phyloP scores from a whole-genome alignment of 2,113 vertebrate genomes.

The Xenopus laevis region DNA sequence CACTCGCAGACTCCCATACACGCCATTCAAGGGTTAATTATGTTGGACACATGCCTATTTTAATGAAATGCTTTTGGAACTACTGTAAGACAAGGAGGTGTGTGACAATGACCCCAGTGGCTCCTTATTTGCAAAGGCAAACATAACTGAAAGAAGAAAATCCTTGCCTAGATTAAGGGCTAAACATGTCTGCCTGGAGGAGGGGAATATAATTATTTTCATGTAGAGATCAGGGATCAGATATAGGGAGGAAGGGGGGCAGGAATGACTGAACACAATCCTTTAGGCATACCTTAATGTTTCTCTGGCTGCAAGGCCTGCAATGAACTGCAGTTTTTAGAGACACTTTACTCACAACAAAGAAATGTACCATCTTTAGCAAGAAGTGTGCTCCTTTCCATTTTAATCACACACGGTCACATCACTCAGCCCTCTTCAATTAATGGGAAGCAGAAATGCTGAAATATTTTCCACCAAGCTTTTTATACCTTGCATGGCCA shows the following conservation, averaged over 20 bases:
- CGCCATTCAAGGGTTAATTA: slow-evolving; percentile 9
- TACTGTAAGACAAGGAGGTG: background rate
- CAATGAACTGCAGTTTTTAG: too few species aligned
- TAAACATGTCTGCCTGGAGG: slow-evolving; percentile 14
- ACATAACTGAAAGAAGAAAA: background rate
- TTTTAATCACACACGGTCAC: slow-evolving; percentile 26
- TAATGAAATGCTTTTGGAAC: slow-evolving; percentile 20
- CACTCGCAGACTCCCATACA: too few species aligned
- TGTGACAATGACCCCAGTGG: slow-evolving; percentile 2
- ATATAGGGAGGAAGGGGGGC: background rate
- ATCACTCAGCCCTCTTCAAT: slow-evolving; percentile 31
- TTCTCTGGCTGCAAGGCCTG: background rate
- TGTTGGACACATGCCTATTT: slow-evolving; percentile 11
- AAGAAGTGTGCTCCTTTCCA: slow-evolving; percentile 13
- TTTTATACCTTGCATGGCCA: background rate
- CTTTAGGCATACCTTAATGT: background rate
- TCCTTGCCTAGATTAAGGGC: slow-evolving; percentile 21
- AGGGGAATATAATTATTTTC: slow-evolving; percentile 16
- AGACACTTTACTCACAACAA: too few species aligned
- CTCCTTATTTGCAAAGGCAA: slow-evolving; percentile 16
- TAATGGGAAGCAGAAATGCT: slow-evolving; percentile 5
- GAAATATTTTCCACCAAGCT: background rate
- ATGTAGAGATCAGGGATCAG: background rate
- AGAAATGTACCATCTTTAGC: too few species aligned
- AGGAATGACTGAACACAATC: background rate